These are phyloP conservation scores for Portevinia maculata DNA, from an alignment of 2,888 invertebrate species.

Conservation along the genomic window DNA sequence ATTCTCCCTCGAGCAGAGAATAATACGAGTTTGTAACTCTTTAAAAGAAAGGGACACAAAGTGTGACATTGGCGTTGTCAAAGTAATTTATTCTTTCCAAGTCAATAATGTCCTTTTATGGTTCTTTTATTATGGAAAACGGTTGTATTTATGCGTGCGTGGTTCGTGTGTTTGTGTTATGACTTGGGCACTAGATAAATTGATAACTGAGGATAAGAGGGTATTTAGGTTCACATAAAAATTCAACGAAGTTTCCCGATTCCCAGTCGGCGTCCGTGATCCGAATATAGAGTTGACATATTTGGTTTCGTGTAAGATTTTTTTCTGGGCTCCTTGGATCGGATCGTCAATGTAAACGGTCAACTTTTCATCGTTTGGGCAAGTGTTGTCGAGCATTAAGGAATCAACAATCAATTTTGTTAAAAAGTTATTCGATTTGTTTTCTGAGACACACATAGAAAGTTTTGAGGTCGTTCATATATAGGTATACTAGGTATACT, in stretches of 20 bases:
- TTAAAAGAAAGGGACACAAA: constrained; percentile 36
- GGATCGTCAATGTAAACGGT: constrained; percentile 13
- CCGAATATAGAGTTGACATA: constrained; percentile 54
- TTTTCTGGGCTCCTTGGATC: background rate
- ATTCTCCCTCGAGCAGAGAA: background rate
- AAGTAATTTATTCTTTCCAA: constrained; percentile 66
- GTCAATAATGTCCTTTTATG: constrained; percentile 71
- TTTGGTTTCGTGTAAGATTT: background rate
- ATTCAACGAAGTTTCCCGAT: constrained; percentile 59
- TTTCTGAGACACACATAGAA: constrained; percentile 3
- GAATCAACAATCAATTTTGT: constrained; percentile 66
- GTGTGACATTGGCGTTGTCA: constrained; percentile 61
- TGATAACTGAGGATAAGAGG: constrained; percentile 70
- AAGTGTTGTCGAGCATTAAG: constrained; percentile 24
- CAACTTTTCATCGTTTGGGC: constrained; percentile 14
- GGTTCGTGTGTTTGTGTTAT: constrained; percentile 45
- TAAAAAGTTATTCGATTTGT: constrained; percentile 56
- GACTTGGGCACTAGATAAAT: constrained; percentile 71
- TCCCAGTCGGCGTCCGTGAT: constrained; percentile 48
- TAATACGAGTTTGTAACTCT: constrained; percentile 51
- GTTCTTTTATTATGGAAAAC: constrained; percentile 70
- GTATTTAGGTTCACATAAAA: constrained; percentile 60
- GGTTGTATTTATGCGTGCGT: constrained; percentile 68
- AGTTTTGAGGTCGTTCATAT: constrained; percentile 4
- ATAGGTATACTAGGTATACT: too few relatives aligned